A percentile compares a stretch with the other conserved stretches of the same genome.
phyloP scores from a whole-genome alignment of 1,140 invertebrate species.

The Papilio glaucus region DNA sequence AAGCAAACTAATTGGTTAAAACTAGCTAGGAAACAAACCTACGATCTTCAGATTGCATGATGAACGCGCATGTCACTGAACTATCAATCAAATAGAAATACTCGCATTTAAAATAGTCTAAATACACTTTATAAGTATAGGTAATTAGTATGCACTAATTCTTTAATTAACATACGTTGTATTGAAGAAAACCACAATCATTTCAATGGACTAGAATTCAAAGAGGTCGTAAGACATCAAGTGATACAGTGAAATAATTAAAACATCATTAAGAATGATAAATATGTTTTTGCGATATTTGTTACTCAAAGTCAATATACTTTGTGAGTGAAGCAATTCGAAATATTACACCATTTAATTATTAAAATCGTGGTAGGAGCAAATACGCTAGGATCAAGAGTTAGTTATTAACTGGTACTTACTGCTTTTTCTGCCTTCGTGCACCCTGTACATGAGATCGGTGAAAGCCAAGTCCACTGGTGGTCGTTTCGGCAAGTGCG shows the following conservation, averaged over 20 bases:
- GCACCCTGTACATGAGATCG: conserved; percentile 93
- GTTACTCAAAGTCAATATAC: background rate
- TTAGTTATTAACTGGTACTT: conserved; percentile 80
- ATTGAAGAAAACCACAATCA: background rate
- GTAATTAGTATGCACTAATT: background rate
- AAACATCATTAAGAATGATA: conserved; percentile 8
- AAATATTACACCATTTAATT: no score
- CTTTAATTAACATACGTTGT: conserved; percentile 1
- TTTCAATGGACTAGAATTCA: background rate
- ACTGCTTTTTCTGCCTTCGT: conserved; percentile 91
- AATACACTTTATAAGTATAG: background rate
- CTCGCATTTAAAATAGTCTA: background rate
- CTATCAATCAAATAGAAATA: background rate
- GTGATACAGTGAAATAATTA: background rate
- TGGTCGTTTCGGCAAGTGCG: conserved; percentile 92
- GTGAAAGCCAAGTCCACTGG: conserved; percentile 94
- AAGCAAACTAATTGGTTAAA: background rate
- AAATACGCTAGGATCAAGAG: background rate
- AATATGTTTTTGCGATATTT: background rate
- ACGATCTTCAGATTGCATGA: background rate
- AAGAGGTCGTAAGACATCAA: background rate
- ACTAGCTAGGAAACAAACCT: background rate
- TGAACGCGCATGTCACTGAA: background rate
- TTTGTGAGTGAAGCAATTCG: no score
- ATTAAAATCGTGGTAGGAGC: background rate